These are phyloP conservation scores for Furcifer pardalis DNA, from an alignment of 2,797 vertebrate species.

Conservation along the genomic window DNA sequence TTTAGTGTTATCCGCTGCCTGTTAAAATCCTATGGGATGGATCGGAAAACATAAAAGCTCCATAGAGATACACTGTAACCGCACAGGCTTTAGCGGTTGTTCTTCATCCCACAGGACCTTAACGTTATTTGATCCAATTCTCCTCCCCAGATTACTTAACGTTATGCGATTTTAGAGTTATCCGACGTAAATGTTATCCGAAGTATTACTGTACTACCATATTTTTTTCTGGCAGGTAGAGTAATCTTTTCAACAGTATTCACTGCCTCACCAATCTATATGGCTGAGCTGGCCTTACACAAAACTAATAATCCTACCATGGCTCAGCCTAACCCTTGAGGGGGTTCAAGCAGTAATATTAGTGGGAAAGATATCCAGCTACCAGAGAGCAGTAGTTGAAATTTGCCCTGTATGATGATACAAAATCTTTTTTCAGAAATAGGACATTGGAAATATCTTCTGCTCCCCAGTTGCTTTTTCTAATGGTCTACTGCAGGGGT, in stretches of 20 bases:
- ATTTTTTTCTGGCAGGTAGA: neutral
- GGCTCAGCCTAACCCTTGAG: neutral
- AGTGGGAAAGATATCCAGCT: neutral
- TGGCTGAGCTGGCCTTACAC: neutral
- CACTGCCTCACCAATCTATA: neutral
- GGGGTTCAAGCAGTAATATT: neutral
- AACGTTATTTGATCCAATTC: too few species aligned
- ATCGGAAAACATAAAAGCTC: too few species aligned
- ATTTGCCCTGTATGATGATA: neutral
- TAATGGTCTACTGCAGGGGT: neutral
- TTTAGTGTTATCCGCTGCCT: too few species aligned
- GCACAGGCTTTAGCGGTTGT: too few species aligned
- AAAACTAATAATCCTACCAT: too few species aligned
- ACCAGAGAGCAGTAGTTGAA: neutral
- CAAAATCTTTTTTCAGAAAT: conserved; percentile 10
- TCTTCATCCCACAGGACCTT: too few species aligned
- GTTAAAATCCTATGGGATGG: too few species aligned
- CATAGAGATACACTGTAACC: too few species aligned
- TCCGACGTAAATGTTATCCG: too few species aligned
- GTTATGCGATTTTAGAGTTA: too few species aligned
- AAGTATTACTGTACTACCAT: too few species aligned
- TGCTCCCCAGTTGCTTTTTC: neutral
- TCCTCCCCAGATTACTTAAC: too few species aligned
- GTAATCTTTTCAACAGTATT: neutral
- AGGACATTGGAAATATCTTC: conserved; percentile 7